These are phyloP conservation scores for Ailuropoda melanoleuca DNA, from an alignment of 2,113 vertebrate genomes.

Conservation along the genomic window DNA sequence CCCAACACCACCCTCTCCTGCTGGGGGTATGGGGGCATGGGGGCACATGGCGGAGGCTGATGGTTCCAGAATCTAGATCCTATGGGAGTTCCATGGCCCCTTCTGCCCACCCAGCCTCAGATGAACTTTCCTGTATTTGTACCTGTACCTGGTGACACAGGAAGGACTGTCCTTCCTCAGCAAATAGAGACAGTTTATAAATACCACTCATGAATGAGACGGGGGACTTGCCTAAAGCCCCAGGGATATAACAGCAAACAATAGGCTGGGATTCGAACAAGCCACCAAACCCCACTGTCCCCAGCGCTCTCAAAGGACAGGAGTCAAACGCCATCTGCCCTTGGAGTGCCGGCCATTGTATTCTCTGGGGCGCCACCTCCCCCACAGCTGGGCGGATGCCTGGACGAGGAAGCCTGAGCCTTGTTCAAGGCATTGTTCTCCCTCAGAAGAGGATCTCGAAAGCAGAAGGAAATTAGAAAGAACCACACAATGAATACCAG, in stretches of 20 bases:
- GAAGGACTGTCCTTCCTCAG: neutral
- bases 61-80: neutral
- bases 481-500: slow-evolving; percentile 58
- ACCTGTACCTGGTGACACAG: neutral
- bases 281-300: neutral
- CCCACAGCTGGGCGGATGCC: neutral
- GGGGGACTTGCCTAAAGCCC: neutral
- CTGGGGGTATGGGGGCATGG: accelerated
- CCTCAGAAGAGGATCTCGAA: slow-evolving; percentile 68
- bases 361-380: neutral
- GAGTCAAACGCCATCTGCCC: neutral
- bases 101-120: neutral
- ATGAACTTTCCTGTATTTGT: neutral
- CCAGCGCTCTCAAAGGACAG: neutral
- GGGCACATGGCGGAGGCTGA: neutral
- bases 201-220: neutral
- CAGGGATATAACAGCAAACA: too few species aligned
- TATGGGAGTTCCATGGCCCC: accelerated
- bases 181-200: neutral
- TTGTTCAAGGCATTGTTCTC: neutral
- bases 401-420: neutral
- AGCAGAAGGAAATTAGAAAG: slow-evolving; percentile 74
- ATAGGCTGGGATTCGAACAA: neutral
- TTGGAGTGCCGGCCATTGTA: neutral
- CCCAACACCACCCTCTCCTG: neutral